phyloP scores from a whole-genome alignment of 2,113 vertebrate species.

The Chionomys nivalis region DNA sequence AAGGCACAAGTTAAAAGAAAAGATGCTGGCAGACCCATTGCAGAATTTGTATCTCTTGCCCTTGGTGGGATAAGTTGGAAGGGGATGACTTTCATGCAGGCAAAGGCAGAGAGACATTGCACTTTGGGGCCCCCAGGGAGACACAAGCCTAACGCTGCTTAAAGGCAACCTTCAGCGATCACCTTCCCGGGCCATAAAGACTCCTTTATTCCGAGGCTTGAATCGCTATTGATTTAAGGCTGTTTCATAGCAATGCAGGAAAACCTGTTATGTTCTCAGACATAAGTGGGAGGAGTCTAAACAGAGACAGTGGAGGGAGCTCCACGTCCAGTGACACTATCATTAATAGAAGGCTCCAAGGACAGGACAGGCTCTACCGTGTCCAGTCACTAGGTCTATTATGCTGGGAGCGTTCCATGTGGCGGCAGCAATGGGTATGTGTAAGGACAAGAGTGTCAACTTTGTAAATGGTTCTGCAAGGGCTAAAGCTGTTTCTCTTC shows the following conservation, averaged over 20 bases:
- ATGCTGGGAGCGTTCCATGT: not conserved
- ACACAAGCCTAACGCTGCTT: not conserved
- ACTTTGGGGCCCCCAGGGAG: not conserved
- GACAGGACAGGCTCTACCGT: not conserved
- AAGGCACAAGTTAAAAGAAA: not conserved
- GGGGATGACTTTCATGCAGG: not conserved
- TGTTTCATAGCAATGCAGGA: not conserved
- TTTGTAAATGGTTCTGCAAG: not conserved
- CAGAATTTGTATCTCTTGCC: not conserved
- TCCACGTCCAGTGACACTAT: rapidly evolving
- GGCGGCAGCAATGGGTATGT: not conserved
- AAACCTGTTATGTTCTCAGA: slow-evolving; percentile 53
- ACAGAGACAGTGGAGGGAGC: not conserved
- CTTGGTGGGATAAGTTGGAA: no score
- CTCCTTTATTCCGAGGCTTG: not conserved
- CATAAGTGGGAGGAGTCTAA: slow-evolving; percentile 2
- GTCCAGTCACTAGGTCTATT: not conserved
- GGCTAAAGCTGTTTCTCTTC: rapidly evolving
- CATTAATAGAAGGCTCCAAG: not conserved
- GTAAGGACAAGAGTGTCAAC: not conserved
- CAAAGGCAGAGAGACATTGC: not conserved
- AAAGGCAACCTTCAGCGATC: slow-evolving; percentile 46
- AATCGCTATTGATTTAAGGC: slow-evolving; percentile 19
- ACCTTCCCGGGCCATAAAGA: slow-evolving; percentile 40
- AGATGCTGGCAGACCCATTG: not conserved